phyloP scores from a whole-genome alignment of 1,140 invertebrate species.

The Drosophila pallidifrons region DNA sequence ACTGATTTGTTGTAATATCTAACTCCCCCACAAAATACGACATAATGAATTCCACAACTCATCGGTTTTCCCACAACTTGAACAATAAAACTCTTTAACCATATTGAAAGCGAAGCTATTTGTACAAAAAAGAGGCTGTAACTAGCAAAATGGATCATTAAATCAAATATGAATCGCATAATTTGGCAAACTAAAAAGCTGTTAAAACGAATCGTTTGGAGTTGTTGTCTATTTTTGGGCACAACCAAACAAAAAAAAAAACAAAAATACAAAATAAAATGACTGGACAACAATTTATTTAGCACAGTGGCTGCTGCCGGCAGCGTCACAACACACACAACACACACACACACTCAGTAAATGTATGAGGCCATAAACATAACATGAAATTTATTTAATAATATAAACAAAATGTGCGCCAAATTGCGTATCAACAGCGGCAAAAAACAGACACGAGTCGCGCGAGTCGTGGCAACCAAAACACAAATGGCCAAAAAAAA shows the following conservation, averaged over 20 bases:
- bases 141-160: slow-evolving; percentile 29
- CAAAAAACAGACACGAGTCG: slow-evolving; percentile 14
- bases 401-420: slow-evolving; percentile 81
- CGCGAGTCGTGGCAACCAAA: not conserved
- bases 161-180: slow-evolving; percentile 40
- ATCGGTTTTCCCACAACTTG: not conserved
- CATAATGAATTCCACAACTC: not conserved
- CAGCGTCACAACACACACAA: slow-evolving; percentile 31
- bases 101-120: not conserved
- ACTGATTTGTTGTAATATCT: not conserved
- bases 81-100: slow-evolving; percentile 5
- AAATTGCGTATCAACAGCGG: slow-evolving; percentile 77
- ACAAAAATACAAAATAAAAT: slow-evolving; percentile 8
- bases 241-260: slow-evolving; percentile 3
- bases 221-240: not conserved
- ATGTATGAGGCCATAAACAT: slow-evolving; percentile 51
- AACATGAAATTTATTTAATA: slow-evolving; percentile 81
- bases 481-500: slow-evolving; percentile 3
- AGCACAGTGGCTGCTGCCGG: slow-evolving; percentile 33
- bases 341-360: not conserved
- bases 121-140: slow-evolving; percentile 2
- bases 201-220: slow-evolving; percentile 26
- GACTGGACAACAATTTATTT: slow-evolving; percentile 47
- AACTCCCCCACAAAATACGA: not conserved
- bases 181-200: slow-evolving; percentile 35